Evolutionary conservation across 2,888 invertebrate genomes (phyloP), one percentile per base, ranked within the genome.

Genomic region (Chorisops tibialis): DNA sequence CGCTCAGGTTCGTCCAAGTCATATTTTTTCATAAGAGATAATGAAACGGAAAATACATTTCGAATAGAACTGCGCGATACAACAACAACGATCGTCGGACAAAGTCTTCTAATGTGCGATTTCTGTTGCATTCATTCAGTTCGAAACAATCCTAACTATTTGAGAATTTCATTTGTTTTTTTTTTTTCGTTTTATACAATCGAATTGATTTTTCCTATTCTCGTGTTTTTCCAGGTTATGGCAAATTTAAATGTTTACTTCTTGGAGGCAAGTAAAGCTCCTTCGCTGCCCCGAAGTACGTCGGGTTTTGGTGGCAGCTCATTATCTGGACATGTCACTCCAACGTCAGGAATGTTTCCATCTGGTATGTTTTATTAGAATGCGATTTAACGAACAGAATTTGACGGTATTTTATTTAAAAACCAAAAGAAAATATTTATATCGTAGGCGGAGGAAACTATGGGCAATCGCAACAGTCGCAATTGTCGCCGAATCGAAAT

Each of bases 201-300:
- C n/a, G n/a, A n/a, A n/a, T 19, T 24, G 22, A 24, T 7, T 24
- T 11, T 49, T 49, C 11, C n/a, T 14, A 2, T 58, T 58, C 5
- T 30, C 30, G 30, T 7, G 9, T 7, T 30, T 30, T 30, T n/a
- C n/a, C 80, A 84, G 89, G 90, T 87, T 86, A 92, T 93, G 91
- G 92, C 92, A 84, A 92, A 91, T 85, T 85, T 92, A 86, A 92
- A 92, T 84, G n/a, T n/a, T n/a, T n/a, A n/a, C n/a, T 91, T 91
- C 82, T 89, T 89, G 80, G 88, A 88, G 82, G 87, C 89, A 83
- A 92, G 89, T 84, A 87, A 92, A 82, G 89, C 89, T 80, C 87
- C 83, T 73, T 85, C 85, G 79, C 82, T 87, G 76, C 82, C 83
- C 73, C 85, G 78, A 82, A 83, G 83, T 79, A 82, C 83, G 73